Evolutionary conservation across 2,888 invertebrate genomes (phyloP).

Genomic region (Ceratothoa steindachneri): DNA sequence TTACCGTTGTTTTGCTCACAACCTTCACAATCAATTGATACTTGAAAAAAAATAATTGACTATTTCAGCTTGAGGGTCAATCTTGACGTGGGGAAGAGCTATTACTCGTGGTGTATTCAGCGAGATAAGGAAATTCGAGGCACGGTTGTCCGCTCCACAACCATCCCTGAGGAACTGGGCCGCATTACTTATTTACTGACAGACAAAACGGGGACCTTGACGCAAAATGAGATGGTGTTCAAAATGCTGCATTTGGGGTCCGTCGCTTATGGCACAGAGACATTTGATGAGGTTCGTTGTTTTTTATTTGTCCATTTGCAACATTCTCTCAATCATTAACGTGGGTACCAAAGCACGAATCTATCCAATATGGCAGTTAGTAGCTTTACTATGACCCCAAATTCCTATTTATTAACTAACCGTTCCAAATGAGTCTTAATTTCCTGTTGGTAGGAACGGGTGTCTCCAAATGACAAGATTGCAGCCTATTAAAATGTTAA

Average conservation of each 20-base stretch:
- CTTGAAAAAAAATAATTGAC: too few species aligned
- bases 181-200: conserved; percentile 92
- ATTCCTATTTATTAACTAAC: too few species aligned
- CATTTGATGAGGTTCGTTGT: conserved; percentile 69
- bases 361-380: too few species aligned
- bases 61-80: conserved; percentile 86
- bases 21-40: too few species aligned
- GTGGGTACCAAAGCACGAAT: too few species aligned
- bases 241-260: conserved; percentile 92
- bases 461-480: too few species aligned
- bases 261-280: conserved; percentile 79
- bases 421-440: neutral
- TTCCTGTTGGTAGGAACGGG: too few species aligned
- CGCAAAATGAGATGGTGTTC: conserved; percentile 98
- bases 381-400: too few species aligned
- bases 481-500: too few species aligned
- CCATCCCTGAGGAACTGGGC: conserved; percentile 96
- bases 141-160: conserved; percentile 93
- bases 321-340: neutral
- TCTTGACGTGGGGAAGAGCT: conserved; percentile 96
- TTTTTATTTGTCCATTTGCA: neutral
- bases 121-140: conserved; percentile 87
- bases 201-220: conserved; percentile 97
- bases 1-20: too few species aligned
- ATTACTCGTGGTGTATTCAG: conserved; percentile 95